These are phyloP conservation scores for Manis javanica DNA, from an alignment of 2,797 vertebrate genomes.

Conservation along the genomic window DNA sequence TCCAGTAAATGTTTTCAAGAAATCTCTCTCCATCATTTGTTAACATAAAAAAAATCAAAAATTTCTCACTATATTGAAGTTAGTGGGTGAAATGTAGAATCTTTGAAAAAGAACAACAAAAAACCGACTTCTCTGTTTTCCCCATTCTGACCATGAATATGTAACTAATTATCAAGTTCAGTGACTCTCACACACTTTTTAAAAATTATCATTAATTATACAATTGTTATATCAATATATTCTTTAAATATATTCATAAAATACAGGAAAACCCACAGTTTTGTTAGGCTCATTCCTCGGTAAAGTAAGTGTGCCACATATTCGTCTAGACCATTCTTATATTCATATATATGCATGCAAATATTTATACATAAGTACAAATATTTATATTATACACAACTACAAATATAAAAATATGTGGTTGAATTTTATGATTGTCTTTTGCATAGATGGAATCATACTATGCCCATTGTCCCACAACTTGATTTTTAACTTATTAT, in stretches of 20 bases:
- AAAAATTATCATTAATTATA: background rate
- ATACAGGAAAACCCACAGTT: background rate
- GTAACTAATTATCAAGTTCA: background rate
- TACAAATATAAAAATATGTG: background rate
- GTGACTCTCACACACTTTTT: background rate
- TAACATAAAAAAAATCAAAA: background rate
- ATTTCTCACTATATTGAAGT: background rate
- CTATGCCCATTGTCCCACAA: background rate
- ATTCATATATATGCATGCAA: background rate
- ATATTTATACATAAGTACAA: background rate
- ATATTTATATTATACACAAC: background rate
- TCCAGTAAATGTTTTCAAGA: background rate
- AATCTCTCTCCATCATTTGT: background rate
- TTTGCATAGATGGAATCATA: background rate
- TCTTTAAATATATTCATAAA: background rate
- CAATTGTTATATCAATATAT: background rate
- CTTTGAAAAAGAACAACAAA: background rate
- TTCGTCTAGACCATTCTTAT: background rate
- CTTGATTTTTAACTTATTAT: background rate
- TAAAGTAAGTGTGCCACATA: background rate
- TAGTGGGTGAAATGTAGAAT: background rate
- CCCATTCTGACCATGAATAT: background rate
- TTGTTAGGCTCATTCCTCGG: background rate
- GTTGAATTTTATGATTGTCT: background rate
- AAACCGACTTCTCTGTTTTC: background rate